Evolutionary conservation across 2,797 vertebrate genomes (phyloP).

Genomic region (Falco biarmicus): DNA sequence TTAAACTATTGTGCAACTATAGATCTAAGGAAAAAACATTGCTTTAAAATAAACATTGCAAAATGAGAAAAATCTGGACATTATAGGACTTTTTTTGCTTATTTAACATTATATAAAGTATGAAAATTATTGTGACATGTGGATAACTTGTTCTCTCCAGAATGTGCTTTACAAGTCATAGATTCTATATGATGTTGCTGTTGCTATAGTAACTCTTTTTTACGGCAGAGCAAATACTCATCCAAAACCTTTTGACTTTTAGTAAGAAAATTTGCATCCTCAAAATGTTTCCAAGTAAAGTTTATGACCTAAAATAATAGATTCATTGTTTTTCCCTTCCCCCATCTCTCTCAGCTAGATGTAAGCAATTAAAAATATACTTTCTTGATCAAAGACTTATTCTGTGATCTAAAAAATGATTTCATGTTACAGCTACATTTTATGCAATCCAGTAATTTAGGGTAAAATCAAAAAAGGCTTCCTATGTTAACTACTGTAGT

Average conservation of each 20-base stretch:
- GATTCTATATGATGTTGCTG: slow-evolving; percentile 56
- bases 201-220: slow-evolving; percentile 75
- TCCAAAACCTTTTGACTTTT: slow-evolving; percentile 49
- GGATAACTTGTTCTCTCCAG: slow-evolving; percentile 46
- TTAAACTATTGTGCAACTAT: background rate
- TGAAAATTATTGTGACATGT: slow-evolving; percentile 60
- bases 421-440: background rate
- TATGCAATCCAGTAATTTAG: slow-evolving; percentile 23
- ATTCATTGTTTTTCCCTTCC: slow-evolving; percentile 10
- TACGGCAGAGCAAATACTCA: slow-evolving; percentile 51
- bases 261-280: slow-evolving; percentile 42
- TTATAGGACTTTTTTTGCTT: background rate
- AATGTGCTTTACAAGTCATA: slow-evolving; percentile 52
- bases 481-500: slow-evolving; percentile 24
- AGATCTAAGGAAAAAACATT: background rate
- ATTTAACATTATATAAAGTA: slow-evolving; percentile 29
- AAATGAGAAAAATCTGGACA: background rate
- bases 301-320: slow-evolving; percentile 39
- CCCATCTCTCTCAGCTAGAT: background rate
- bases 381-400: slow-evolving; percentile 17
- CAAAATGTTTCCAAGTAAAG: slow-evolving; percentile 52
- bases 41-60: slow-evolving; percentile 15
- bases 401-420: slow-evolving; percentile 15
- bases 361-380: slow-evolving; percentile 34
- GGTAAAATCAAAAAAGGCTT: slow-evolving; percentile 45